Conservation (phyloP, 2,888 invertebrate species). For the Erebia palarica region DNA sequence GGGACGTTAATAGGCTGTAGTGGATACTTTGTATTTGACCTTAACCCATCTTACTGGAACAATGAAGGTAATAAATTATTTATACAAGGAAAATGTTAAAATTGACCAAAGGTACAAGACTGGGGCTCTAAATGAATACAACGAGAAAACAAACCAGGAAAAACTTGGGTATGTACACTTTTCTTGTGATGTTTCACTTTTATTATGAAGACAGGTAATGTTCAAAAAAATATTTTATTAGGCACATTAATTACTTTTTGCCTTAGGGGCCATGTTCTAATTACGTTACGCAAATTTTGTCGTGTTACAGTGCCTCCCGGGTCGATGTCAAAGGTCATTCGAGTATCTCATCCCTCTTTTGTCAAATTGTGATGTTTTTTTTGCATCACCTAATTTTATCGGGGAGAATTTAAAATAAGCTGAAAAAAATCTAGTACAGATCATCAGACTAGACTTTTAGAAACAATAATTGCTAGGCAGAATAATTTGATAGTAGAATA, state of each 20-base stretch:
- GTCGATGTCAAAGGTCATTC: slow-evolving; percentile 5
- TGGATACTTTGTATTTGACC: too few relatives aligned
- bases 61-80: not conserved
- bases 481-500: too few relatives aligned
- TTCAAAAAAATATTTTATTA: slow-evolving; percentile 14
- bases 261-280: slow-evolving; percentile 16
- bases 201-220: not conserved
- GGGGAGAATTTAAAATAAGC: too few relatives aligned
- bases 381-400: not conserved
- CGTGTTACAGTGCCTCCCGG: not conserved
- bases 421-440: too few relatives aligned
- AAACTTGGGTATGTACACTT: slow-evolving; percentile 1
- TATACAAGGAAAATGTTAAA: not conserved
- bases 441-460: too few relatives aligned
- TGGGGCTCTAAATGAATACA: not conserved
- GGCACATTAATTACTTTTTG: slow-evolving; percentile 19
- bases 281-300: slow-evolving; percentile 19
- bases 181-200: slow-evolving; percentile 15
- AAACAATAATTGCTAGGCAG: too few relatives aligned
- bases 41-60: not conserved
- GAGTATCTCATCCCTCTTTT: slow-evolving; percentile 7
- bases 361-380: not conserved
- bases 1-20: too few relatives aligned
- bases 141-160: not conserved
- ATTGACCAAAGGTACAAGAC: not conserved